Conservation (phyloP, 1,140 invertebrate genomes). For the Lepidurus packardi region DNA sequence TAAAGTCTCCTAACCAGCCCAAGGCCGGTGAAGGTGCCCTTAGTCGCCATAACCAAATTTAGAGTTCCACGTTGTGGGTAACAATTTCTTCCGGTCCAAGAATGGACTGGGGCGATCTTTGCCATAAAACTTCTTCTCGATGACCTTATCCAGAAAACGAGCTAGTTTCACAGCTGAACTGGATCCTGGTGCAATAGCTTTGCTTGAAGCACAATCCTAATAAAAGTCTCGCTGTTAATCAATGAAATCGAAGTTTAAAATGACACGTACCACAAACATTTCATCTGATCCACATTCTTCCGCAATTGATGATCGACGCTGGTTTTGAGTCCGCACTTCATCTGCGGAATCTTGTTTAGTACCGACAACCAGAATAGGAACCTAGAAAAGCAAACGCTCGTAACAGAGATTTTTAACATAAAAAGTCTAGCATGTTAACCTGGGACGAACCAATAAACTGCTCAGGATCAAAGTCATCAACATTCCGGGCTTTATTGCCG, state of each 20-base stretch:
- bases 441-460: conserved; percentile 76
- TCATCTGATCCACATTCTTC: conserved; percentile 91
- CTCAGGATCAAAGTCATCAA: conserved; percentile 79
- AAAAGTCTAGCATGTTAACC: conserved; percentile 43
- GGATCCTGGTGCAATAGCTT: conserved; percentile 82
- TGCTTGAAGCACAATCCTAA: conserved; percentile 67
- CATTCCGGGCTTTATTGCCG: conserved; percentile 32
- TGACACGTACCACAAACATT: conserved; percentile 63
- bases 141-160: conserved; percentile 91
- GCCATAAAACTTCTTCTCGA: conserved; percentile 62
- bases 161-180: conserved; percentile 85
- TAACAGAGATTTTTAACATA: background rate
- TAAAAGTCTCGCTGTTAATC: conserved; percentile 36
- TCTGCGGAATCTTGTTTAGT: conserved; percentile 82
- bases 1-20: no score
- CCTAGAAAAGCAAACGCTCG: conserved; percentile 48
- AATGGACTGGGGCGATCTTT: conserved; percentile 49
- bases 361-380: conserved; percentile 87
- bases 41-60: conserved; percentile 2
- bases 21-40: no score
- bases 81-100: conserved; percentile 29
- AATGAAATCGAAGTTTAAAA: conserved; percentile 12
- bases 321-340: conserved; percentile 58
- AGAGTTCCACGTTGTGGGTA: conserved; percentile 8
- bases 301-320: conserved; percentile 66